A percentile compares a stretch with the other conserved stretches of the same genome.
phyloP scores from a whole-genome alignment of 2,888 invertebrate species.

The Chloroclystis v-ata region DNA sequence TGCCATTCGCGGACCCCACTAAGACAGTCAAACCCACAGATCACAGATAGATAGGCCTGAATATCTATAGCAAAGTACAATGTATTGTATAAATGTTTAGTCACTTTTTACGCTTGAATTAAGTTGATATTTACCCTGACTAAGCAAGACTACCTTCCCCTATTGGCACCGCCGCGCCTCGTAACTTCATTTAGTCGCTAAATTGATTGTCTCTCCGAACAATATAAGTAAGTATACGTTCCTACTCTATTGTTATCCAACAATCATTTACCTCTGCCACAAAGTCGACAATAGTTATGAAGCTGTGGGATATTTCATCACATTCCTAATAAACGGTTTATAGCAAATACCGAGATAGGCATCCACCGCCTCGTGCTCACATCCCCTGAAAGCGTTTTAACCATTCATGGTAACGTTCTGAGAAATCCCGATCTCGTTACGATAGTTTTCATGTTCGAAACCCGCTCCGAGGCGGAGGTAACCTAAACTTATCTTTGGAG shows the following conservation, averaged over 20 bases:
- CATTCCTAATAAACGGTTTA: conserved; percentile 29
- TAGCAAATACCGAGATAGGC: conserved; percentile 52
- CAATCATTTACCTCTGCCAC: background rate
- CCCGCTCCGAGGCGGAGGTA: conserved; percentile 35
- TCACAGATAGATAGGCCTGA: no score
- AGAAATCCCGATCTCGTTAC: conserved; percentile 67
- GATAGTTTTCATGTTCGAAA: conserved; percentile 57
- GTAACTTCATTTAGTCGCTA: conserved; percentile 40
- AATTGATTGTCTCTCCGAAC: conserved; percentile 38
- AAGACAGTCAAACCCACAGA: no score
- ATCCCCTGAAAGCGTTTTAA: conserved; percentile 37
- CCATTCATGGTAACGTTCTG: conserved; percentile 55
- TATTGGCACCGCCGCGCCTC: conserved; percentile 29
- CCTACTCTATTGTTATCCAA: conserved; percentile 11
- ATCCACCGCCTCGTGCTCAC: conserved; percentile 38
- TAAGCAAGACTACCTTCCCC: conserved; percentile 28
- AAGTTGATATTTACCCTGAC: conserved; percentile 34
- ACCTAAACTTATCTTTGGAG: conserved; percentile 58
- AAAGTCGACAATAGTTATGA: background rate
- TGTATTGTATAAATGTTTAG: background rate
- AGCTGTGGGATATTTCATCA: no score
- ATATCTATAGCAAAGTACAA: background rate
- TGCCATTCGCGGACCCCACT: no score
- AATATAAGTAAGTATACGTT: conserved; percentile 17
- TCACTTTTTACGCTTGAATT: conserved; percentile 5